Conservation (phyloP, 1,140 invertebrate genomes). For the Euwallacea fornicatus region DNA sequence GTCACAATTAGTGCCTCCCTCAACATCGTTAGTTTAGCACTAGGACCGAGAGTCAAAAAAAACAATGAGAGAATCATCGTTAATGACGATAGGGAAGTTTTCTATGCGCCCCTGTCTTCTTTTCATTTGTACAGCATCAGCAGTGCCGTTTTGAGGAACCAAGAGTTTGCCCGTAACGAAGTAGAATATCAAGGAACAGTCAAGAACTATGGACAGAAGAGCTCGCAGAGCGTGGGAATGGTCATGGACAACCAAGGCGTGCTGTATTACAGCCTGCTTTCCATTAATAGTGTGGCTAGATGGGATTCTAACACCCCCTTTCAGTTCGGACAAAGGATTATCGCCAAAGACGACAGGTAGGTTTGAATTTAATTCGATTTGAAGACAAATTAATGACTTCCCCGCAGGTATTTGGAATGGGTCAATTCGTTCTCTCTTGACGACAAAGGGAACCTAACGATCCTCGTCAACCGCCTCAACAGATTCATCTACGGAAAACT, state of each 20-base stretch:
- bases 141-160: constrained; percentile 60
- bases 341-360: constrained; percentile 62
- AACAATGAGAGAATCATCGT: constrained; percentile 34
- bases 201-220: constrained; percentile 62
- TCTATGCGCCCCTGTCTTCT: constrained; percentile 67
- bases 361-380: not conserved
- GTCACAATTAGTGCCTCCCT: constrained; percentile 58
- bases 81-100: constrained; percentile 59
- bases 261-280: constrained; percentile 68
- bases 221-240: constrained; percentile 70
- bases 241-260: constrained; percentile 68
- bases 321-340: constrained; percentile 56
- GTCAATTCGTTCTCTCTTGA: constrained; percentile 70
- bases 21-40: constrained; percentile 67
- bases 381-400: constrained; percentile 3
- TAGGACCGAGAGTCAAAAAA: constrained; percentile 58
- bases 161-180: constrained; percentile 45
- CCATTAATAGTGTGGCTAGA: constrained; percentile 65
- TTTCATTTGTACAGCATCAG: constrained; percentile 65
- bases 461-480: constrained; percentile 66
- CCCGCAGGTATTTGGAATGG: constrained; percentile 65
- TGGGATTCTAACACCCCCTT: constrained; percentile 62
- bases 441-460: constrained; percentile 64
- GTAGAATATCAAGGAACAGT: constrained; percentile 50
- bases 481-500: constrained; percentile 56